Conservation (phyloP, 2,113 vertebrate species). For the Nannospalax galili region DNA sequence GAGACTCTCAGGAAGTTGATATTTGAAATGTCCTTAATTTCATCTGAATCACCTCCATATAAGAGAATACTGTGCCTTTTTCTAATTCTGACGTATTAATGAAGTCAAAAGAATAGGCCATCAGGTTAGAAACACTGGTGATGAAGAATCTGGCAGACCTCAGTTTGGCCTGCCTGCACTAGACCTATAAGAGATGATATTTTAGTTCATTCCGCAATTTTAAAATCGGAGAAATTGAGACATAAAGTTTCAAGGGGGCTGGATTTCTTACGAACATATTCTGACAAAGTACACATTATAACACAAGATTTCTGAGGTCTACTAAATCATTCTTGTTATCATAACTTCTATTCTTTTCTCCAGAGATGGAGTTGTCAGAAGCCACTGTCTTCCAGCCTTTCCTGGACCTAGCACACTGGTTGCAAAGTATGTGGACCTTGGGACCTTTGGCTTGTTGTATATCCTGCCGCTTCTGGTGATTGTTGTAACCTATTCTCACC, state of each 20-base stretch:
- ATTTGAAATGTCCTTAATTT: neutral
- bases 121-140: neutral
- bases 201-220: neutral
- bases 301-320: neutral
- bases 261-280: neutral
- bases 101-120: neutral
- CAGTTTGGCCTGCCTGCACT: neutral
- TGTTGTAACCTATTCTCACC: constrained; percentile 32
- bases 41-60: neutral
- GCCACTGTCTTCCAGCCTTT: constrained; percentile 25
- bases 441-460: constrained; percentile 16
- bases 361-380: neutral
- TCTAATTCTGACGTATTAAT: neutral
- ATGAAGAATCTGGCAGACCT: neutral
- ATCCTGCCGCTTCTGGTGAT: neutral
- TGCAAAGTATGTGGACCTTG: constrained; percentile 20
- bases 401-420: neutral
- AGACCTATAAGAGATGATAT: neutral
- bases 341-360: neutral
- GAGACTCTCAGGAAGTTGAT: neutral
- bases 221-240: neutral
- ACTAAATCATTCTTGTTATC: neutral
- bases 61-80: no score
- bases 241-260: neutral
- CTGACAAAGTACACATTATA: neutral